These are phyloP conservation scores for Synanthedon myopaeformis DNA, from an alignment of 2,888 invertebrate species.

Conservation along the genomic window DNA sequence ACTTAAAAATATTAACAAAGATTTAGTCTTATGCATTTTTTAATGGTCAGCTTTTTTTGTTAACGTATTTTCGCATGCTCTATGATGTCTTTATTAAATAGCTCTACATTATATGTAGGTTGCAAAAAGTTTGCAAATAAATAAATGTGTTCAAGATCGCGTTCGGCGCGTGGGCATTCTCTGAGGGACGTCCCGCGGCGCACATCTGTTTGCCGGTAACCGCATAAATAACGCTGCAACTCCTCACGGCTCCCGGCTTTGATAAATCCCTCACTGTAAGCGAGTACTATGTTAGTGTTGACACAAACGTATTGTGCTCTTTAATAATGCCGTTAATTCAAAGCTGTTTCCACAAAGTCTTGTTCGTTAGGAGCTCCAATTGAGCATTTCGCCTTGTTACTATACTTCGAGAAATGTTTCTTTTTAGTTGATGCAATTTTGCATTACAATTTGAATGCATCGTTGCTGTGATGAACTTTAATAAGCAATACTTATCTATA, in stretches of 20 bases:
- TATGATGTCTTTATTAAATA: neutral
- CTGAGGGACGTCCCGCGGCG: constrained; percentile 33
- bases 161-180: constrained; percentile 33
- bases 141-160: constrained; percentile 1
- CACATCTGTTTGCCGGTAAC: constrained; percentile 33
- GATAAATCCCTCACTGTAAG: constrained; percentile 33
- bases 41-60: no score
- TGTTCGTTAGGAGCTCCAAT: neutral
- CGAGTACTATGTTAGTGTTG: constrained; percentile 22
- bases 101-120: neutral
- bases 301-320: constrained; percentile 30
- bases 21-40: no score
- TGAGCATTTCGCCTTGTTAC: no score
- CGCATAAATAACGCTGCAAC: constrained; percentile 28
- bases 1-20: no score
- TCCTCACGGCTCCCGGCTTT: constrained; percentile 29
- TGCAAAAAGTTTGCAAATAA: neutral
- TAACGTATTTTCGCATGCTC: no score
- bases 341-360: neutral
- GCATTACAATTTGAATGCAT: no score
- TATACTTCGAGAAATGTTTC: no score
- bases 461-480: no score
- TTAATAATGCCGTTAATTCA: constrained; percentile 10
- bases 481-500: no score
- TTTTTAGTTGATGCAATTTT: no score